A percentile compares a stretch with the other conserved stretches of the same genome.
Conservation (phyloP, 2,888 invertebrate species). For the Phyto melanocephala region DNA sequence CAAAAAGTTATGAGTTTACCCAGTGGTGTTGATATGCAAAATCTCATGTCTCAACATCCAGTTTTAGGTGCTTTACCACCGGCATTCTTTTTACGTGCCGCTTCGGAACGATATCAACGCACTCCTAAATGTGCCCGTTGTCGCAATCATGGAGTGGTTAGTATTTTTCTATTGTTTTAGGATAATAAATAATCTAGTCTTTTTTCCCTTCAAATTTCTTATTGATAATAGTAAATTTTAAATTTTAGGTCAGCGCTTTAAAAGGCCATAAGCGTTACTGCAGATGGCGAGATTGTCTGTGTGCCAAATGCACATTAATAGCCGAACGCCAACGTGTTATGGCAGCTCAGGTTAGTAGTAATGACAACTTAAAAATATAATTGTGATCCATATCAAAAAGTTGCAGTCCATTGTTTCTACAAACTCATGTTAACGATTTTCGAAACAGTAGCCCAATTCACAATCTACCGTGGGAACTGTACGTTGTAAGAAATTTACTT, state of each 20-base stretch:
- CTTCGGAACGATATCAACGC: constrained; percentile 94
- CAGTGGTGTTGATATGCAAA: constrained; percentile 91
- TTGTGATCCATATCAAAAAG: background rate
- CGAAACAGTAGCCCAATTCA: too few species aligned
- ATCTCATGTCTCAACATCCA: constrained; percentile 91
- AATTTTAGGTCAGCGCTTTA: constrained; percentile 77
- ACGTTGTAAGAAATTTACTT: too few species aligned
- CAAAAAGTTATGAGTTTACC: constrained; percentile 85
- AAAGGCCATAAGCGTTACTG: constrained; percentile 98
- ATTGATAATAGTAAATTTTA: too few species aligned
- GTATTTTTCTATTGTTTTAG: constrained; percentile 79
- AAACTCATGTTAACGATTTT: too few species aligned
- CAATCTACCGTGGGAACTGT: too few species aligned
- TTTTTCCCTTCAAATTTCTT: too few species aligned
- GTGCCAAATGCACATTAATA: constrained; percentile 98
- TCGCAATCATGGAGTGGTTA: constrained; percentile 98
- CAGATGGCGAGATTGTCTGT: constrained; percentile 97
- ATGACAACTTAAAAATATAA: too few species aligned
- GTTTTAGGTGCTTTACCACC: constrained; percentile 90
- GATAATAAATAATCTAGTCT: too few species aligned
- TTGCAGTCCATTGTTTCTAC: too few species aligned
- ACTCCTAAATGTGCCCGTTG: constrained; percentile 99
- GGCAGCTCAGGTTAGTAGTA: constrained; percentile 91
- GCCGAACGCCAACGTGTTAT: constrained; percentile 98
- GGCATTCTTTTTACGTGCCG: constrained; percentile 92